phyloP scores from a whole-genome alignment of 2,888 invertebrate genomes.

The Drosophila antonietae region DNA sequence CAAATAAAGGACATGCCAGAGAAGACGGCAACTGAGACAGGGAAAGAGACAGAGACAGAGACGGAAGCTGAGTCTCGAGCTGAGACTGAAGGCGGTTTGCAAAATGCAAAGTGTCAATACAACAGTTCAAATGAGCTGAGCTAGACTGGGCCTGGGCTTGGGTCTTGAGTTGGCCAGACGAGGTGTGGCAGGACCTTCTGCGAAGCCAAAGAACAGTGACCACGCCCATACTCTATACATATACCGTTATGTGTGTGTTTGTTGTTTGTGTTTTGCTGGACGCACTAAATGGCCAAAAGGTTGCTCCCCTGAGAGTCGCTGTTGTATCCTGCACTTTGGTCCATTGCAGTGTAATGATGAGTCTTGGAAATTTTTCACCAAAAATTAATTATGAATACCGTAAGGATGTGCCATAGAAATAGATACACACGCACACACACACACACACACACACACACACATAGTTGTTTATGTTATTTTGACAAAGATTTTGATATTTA shows the following conservation, averaged over 20 bases:
- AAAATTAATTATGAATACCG: slow-evolving; percentile 79
- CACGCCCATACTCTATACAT: slow-evolving; percentile 46
- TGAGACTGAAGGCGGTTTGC: slow-evolving; percentile 20
- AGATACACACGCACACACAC: not conserved
- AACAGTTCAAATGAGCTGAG: slow-evolving; percentile 39
- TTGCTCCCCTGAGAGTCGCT: slow-evolving; percentile 69
- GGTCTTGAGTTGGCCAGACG: slow-evolving; percentile 37
- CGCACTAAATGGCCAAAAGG: slow-evolving; percentile 83
- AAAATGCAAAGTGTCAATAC: slow-evolving; percentile 70
- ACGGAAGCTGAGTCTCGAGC: not conserved
- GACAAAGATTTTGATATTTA: slow-evolving; percentile 52
- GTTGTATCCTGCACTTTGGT: slow-evolving; percentile 51
- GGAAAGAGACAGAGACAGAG: slow-evolving; percentile 13
- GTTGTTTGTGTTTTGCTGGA: slow-evolving; percentile 49
- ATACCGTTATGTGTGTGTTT: slow-evolving; percentile 51
- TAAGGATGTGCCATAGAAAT: slow-evolving; percentile 41
- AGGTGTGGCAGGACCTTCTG: slow-evolving; percentile 44
- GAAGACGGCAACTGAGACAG: slow-evolving; percentile 8
- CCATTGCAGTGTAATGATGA: slow-evolving; percentile 67
- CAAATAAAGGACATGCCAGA: slow-evolving; percentile 26
- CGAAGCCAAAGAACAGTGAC: slow-evolving; percentile 32
- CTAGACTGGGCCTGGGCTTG: slow-evolving; percentile 14
- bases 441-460: slow-evolving; percentile 20
- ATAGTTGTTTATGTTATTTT: slow-evolving; percentile 61
- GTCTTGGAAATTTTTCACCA: slow-evolving; percentile 75